Base-by-base conservation (phyloP, 1,140 invertebrate genomes). In the Maconellicoccus hirsutus region DNA sequence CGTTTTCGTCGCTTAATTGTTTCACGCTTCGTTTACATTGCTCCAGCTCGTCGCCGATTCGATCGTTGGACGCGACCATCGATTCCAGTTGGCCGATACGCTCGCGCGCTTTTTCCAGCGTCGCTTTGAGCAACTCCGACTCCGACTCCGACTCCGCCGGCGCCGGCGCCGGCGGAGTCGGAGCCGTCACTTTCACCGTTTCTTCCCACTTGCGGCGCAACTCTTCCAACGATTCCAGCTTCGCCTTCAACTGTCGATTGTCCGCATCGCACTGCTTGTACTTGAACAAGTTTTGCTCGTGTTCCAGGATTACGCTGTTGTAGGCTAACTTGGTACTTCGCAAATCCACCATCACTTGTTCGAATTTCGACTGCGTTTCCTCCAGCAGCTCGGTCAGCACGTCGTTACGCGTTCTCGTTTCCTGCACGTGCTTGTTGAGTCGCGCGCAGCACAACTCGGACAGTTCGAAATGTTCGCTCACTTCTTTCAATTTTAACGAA, bases 271-370 rank as follows among this genome's bases (percentile, higher is more conserved):
- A 26, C 16, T 66, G 61, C 25, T 66, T 23, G 22, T 66, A 66
- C 22, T 66, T 66, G 61, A 66, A 66, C 22, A 66, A 23, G 61
- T 66, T 66, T 23, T 66, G 61, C 19, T 66, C 61, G 61, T 66
- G 61, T 19, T 66, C 61, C 61, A 66, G 8, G 19, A 66, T 12
- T 1, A 66, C 61, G 61, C 61, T 16, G 22, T 66, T 66, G 61
- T 66, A 66, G 21, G 61, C 61, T 8, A 66, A 16, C 19, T 66
- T 66, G 22, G 61, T 66, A 2, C 14, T 66, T 2, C 61, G 61
- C 22, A 66, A 8, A 22, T 66, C 61, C 22, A 23, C 61, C 61
- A 66, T 66, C 22, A 66, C 61, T 22, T 66, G 61, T 16, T 66
- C 61, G 25, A 66, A 66, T 66, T 66, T 66, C 10, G 10, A 66